Conservation (phyloP, 2,113 vertebrate species). For the Gallinago undulata region DNA sequence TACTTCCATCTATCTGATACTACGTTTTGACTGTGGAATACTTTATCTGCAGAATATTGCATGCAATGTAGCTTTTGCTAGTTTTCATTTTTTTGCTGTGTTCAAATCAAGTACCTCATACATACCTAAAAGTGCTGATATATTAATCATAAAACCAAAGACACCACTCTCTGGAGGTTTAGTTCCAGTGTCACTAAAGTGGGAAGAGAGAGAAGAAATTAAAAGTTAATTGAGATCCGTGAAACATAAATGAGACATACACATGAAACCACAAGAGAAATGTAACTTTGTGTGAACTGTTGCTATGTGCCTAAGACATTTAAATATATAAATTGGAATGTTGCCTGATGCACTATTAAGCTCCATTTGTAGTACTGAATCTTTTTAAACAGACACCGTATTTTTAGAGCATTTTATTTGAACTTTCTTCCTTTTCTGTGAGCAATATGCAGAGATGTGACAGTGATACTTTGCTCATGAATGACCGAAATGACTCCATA, state of each 20-base stretch:
- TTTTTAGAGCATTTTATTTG: background rate
- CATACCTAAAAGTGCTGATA: conserved; percentile 90
- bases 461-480: background rate
- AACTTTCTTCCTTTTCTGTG: background rate
- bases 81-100: background rate
- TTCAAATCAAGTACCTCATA: background rate
- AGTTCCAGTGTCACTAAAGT: conserved; percentile 86
- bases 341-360: background rate
- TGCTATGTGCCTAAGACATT: background rate
- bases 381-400: background rate
- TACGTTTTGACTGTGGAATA: background rate
- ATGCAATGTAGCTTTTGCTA: background rate
- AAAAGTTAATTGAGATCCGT: background rate
- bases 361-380: background rate
- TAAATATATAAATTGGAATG: background rate
- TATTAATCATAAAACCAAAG: conserved; percentile 93
- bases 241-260: background rate
- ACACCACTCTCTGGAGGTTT: conserved; percentile 91
- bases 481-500: background rate
- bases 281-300: background rate
- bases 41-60: background rate
- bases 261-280: background rate
- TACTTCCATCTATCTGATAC: background rate
- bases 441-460: background rate
- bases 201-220: conserved; percentile 30